Base-by-base conservation (phyloP, 2,113 vertebrate genomes). In the Oncorhynchus keta region DNA sequence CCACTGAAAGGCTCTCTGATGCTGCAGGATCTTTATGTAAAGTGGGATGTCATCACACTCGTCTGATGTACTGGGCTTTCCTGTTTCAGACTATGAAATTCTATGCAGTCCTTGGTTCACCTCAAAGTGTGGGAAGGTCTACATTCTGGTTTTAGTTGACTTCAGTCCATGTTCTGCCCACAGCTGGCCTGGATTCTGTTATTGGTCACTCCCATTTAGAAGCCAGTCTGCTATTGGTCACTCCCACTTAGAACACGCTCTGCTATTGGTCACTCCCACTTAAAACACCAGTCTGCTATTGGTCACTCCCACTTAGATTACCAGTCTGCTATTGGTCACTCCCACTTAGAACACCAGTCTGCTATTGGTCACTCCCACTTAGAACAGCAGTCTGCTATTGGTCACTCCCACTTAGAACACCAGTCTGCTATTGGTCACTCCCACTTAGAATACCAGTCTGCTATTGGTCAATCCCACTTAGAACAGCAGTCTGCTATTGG, bases 241-340 rank as follows among this genome's bases (percentile, higher is more conserved):
- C 14, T 57, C 51, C 18, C 51, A 57, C 51, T 13, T 16, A 57
- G 3, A 55, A 57, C 3, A 18, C 51, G 14, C 0, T 14, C 51
- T 18, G 51, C 51, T 18, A 55, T 13, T 55, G 51, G 16, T 55
- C 51, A 35, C 51, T 18, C 51, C 16, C 51, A 55, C 51, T 55
- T 55, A 55, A 0, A 55, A 66, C 64, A 9, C 26, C 26, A 7
- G 30, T 66, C 24, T 11, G 64, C 24, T 65, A 5, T 26, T 24
- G 59, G 62, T 26, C 64, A 62, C 26, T 0, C 76, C 32, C 57
- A 76, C 55, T 70, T 57, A 35, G 66, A 65, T 76, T 64, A 39
- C 32, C 32, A 5, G 30, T 55, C 51, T 57, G 65, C 67, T 81
- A 62, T 79, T 65, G 30, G 39, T 75, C 79, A 35, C 49, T 79